These are phyloP conservation scores for Macroglossus sobrinus DNA, from an alignment of 2,113 vertebrate species.

Conservation along the genomic window DNA sequence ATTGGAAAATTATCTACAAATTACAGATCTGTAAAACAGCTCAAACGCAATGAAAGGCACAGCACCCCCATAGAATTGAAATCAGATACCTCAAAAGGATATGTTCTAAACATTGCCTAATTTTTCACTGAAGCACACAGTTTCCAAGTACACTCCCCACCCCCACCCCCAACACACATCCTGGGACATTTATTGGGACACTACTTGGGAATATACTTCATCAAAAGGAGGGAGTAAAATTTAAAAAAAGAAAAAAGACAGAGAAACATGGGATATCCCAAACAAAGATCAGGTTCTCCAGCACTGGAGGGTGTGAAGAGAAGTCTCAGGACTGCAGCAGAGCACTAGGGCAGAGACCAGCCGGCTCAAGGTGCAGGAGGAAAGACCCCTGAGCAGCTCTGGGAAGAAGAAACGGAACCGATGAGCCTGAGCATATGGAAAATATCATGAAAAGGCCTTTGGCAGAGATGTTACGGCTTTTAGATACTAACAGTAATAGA, in stretches of 20 bases:
- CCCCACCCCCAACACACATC: too few relatives aligned
- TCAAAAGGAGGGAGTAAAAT: neutral
- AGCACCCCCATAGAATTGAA: neutral
- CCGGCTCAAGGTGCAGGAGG: neutral
- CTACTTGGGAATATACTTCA: neutral
- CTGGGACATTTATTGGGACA: neutral
- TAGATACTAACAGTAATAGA: neutral
- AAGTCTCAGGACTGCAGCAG: neutral
- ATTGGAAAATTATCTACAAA: neutral
- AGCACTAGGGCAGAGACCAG: neutral
- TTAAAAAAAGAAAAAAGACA: neutral
- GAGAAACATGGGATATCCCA: neutral
- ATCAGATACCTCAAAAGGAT: neutral
- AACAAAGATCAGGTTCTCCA: neutral
- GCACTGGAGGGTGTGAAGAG: neutral
- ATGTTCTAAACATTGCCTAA: neutral
- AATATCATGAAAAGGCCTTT: neutral
- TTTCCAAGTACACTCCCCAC: neutral
- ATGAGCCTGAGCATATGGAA: neutral
- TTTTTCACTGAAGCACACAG: neutral
- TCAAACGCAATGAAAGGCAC: neutral
- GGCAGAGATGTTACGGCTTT: neutral
- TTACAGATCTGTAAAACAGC: neutral
- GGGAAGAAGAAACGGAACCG: neutral
- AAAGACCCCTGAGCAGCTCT: neutral